Evolutionary conservation across 2,888 invertebrate species (phyloP), one percentile per base, ranked within the genome.

Genomic region (Epinotia demarniana): DNA sequence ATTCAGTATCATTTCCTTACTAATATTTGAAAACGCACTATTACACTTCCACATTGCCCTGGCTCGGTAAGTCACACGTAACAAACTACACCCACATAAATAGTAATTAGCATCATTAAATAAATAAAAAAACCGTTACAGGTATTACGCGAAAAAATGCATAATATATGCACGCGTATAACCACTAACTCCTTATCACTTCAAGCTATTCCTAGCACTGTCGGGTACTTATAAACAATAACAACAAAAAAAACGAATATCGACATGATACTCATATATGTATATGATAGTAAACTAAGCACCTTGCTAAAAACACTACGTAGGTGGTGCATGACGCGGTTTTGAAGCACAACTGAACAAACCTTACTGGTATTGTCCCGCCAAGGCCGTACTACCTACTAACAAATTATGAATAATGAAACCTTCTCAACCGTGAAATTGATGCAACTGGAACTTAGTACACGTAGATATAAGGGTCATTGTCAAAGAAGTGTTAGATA

Each of bases 241-340:
- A 53, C 23, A n/a, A 23, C 43, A 63, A 27, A 9, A 23, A 46
- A 57, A 60, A 27, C n/a, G 46, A 8, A 46, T 60, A 60, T 39
- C 1, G 39, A 39, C 9, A 39, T 39, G 39, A 39, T 39, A 39
- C 39, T 39, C 39, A 60, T 23, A n/a, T n/a, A n/a, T n/a, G n/a
- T n/a, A n/a, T n/a, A n/a, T 58, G 58, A 69, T 39, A 64, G n/a
- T 64, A 60, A 53, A 75, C 1, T n/a, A n/a, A 23, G 27, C 57
- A 75, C 93, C 93, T 93, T 93, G 33, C 86, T 84, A 81, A 93
- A 93, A 80, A 93, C 93, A 80, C 82, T 89, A 78, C 93, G 93
- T 82, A 93, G 87, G 90, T 92, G 93, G 87, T 93, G 92, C 93
- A 93, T 93, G 88, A 80, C 85, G 86, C 85, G 84, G 80, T 83